Base-by-base conservation (phyloP, 2,113 vertebrate genomes). In the Galeopterus variegatus region DNA sequence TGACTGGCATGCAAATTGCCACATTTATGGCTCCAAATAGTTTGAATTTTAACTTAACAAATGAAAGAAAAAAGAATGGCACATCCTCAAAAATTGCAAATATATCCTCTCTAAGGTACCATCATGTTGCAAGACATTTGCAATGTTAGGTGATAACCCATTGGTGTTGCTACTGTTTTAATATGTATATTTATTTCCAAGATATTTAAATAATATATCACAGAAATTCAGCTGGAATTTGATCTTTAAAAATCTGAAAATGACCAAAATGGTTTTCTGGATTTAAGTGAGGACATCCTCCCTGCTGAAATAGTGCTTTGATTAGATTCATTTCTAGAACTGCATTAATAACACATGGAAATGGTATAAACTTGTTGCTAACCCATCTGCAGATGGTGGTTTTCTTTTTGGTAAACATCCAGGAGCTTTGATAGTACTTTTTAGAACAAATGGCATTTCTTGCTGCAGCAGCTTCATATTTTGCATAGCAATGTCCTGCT, bases 281-380 rank as follows among this genome's bases (percentile, higher is more conserved):
- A 58, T 94, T 76, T 94, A 6, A 85, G 6, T 86, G 41, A 76
- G 65, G 93, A 36, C 28, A 75, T 54, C 24, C 83, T 97, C 52
- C 58, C 72, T 93, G 70, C 50, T 95, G 95, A 88, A 87, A 94
- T 56, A 95, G 77, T 21, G 24, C 95, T 95, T 95, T n/a, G 62
- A 90, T 97, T 93, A 83, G 80, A 84, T 95, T 96, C 72, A 73
- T 96, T 95, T 77, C 73, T 56, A 95, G 64, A 62, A 77, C n/a
- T 26, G 60, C 80, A 94, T 96, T 93, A 87, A 95, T 67, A 89
- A 91, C 36, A 60, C 48, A 52, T 94, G 60, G 81, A 90, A 98
- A 97, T 95, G 91, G 86, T 87, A 93, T 82, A 87, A 73, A 90
- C 95, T 75, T 91, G n/a, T 64, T 67, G 88, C 96, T 97, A 93